Percentiles rank a stretch among this genome's conserved stretches.
These are phyloP conservation scores for Proisotoma minuta DNA, from an alignment of 2,888 invertebrate species.

Conservation along the genomic window DNA sequence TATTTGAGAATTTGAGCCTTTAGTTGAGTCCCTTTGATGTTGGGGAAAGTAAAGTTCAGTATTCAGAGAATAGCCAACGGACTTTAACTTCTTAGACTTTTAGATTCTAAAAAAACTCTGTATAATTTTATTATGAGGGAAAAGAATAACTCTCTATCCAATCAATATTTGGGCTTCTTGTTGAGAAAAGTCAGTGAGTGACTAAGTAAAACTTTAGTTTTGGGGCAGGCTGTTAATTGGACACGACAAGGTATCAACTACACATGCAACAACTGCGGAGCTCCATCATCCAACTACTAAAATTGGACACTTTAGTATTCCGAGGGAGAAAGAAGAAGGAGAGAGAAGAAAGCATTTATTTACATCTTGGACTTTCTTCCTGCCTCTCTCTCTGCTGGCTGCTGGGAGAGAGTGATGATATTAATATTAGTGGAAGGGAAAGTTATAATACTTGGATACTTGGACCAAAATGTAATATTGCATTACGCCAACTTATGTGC, in stretches of 20 bases:
- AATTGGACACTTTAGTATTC: too few relatives aligned
- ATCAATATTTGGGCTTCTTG: too few relatives aligned
- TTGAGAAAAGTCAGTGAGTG: too few relatives aligned
- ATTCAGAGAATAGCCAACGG: slow-evolving; percentile 5
- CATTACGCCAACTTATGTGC: background rate
- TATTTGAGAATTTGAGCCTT: slow-evolving; percentile 5
- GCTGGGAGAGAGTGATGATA: background rate
- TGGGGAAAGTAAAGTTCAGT: background rate
- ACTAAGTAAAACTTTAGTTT: too few relatives aligned
- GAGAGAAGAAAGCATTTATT: background rate
- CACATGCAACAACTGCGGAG: background rate
- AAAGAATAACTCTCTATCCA: too few relatives aligned
- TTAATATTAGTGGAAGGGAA: slow-evolving; percentile 4
- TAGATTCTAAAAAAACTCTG: background rate
- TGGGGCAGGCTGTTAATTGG: background rate
- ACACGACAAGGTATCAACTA: background rate
- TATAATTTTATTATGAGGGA: too few relatives aligned
- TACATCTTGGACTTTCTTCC: background rate
- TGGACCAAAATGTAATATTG: slow-evolving; percentile 1
- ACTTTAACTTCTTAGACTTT: slow-evolving; percentile 1
- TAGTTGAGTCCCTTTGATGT: background rate
- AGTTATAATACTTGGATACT: too few relatives aligned
- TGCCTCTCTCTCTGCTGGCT: background rate
- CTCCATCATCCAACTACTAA: background rate
- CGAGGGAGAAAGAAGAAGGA: too few relatives aligned